Conservation (phyloP, 2,113 vertebrate species). For the Oxyruncus cristatus region DNA sequence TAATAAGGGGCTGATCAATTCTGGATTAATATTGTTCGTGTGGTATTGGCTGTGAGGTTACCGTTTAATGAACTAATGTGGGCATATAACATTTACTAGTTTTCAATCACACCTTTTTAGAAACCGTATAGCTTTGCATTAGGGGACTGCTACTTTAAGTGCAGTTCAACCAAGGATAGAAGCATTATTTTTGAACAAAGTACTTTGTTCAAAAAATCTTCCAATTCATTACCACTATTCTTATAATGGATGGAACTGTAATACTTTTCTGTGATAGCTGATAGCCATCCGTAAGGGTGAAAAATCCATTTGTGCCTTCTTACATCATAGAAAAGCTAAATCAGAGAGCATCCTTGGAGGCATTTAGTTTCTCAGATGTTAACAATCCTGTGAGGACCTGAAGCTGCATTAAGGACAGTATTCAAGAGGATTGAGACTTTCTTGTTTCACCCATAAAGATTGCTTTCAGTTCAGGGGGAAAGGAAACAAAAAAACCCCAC, state of each 20-base stretch:
- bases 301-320: neutral
- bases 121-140: neutral
- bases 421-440: neutral
- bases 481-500: neutral
- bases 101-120: neutral
- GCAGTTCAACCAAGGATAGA: neutral
- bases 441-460: neutral
- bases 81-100: neutral
- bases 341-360: neutral
- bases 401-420: neutral
- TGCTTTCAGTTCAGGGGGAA: neutral
- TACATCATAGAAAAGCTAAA: neutral
- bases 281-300: neutral
- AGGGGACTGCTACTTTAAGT: neutral
- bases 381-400: neutral
- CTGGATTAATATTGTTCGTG: rapidly evolving
- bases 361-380: neutral
- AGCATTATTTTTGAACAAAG: neutral
- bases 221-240: rapidly evolving
- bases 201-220: neutral
- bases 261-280: neutral
- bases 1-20: neutral
- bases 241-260: neutral
- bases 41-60: rapidly evolving
- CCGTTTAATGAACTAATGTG: neutral